Evolutionary conservation across 2,888 invertebrate species (phyloP), one percentile per base, ranked within the genome.

Genomic region (Diloba caeruleocephala): DNA sequence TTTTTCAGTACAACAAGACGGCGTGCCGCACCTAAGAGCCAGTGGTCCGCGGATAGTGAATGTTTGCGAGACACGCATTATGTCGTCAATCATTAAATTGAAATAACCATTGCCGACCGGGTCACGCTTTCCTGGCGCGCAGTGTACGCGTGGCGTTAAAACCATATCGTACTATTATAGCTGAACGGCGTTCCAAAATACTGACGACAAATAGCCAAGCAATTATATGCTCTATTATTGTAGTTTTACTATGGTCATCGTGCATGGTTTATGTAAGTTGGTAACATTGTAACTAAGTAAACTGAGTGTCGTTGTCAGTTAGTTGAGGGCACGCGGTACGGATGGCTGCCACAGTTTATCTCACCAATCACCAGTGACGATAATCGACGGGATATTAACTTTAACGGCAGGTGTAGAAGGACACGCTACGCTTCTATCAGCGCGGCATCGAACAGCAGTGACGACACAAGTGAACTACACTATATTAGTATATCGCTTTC

Each of bases 281-380:
- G 19, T 29, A 37, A 14, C 8, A 21, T 10, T 38, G 28, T 21
- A 29, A 38, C 21, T 29, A 9, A 29, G 14, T 37, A 14, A 26
- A 29, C n/a, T 29, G 38, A 45, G 38, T 45, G 10, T 45, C 31
- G 21, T 45, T 29, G 29, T 29, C 14, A 45, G 29, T 12, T 14
- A 21, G 21, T 15, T 5, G 9, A 15, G 9, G 21, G 15, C n/a
- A n/a, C n/a, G 29, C 14, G 10, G 9, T 7, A 9, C 3, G 9
- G 14, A 1, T 9, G 31, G 4, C 8, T 12, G 8, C 14, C 15
- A n/a, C 12, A 21, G 31, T 46, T 38, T 8, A n/a, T 15, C 29
- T 15, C 12, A 38, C 37, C 31, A 39, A 38, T 39, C 7, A 21
- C 23, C 12, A 6, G 8, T 21, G n/a, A 8, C 23, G 14, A 38